Evolutionary conservation across 2,888 invertebrate species (phyloP).

Genomic region (Crepidodera aurea): DNA sequence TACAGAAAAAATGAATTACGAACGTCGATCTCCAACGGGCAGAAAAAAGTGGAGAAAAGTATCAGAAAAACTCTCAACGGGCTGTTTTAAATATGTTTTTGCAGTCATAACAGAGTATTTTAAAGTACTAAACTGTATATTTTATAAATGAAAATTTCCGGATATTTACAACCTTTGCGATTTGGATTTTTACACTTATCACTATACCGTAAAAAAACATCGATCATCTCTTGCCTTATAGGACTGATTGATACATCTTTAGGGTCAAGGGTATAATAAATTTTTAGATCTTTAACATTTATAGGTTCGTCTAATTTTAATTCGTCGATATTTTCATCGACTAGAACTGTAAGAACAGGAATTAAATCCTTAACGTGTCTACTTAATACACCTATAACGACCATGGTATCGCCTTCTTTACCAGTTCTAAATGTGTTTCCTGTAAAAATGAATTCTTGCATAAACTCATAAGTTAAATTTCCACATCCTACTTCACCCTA

Average conservation of each 20-base stretch:
- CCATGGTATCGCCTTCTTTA: constrained; percentile 77
- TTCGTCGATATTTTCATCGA: constrained; percentile 64
- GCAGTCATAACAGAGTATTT: too few relatives aligned
- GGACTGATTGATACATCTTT: constrained; percentile 78
- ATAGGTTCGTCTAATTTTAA: constrained; percentile 70
- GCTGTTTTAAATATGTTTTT: too few relatives aligned
- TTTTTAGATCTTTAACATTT: constrained; percentile 71
- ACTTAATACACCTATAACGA: constrained; percentile 83
- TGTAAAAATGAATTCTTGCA: constrained; percentile 36
- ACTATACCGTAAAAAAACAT: constrained; percentile 46
- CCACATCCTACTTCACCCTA: too few relatives aligned
- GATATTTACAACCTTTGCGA: constrained; percentile 27
- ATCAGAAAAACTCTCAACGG: too few relatives aligned
- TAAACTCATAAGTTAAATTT: too few relatives aligned
- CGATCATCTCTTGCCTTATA: constrained; percentile 72
- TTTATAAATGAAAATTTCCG: too few relatives aligned
- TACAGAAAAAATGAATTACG: too few relatives aligned
- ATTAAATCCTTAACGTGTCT: constrained; percentile 80
- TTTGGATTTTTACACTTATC: neutral
- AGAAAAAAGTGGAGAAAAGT: too few relatives aligned
- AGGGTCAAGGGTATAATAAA: constrained; percentile 80
- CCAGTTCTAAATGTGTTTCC: constrained; percentile 77
- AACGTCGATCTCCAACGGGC: too few relatives aligned
- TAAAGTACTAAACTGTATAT: too few relatives aligned
- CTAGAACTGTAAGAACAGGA: constrained; percentile 75